These are phyloP conservation scores for Hesperophylax magnus DNA, from an alignment of 1,140 invertebrate genomes.

Conservation along the genomic window DNA sequence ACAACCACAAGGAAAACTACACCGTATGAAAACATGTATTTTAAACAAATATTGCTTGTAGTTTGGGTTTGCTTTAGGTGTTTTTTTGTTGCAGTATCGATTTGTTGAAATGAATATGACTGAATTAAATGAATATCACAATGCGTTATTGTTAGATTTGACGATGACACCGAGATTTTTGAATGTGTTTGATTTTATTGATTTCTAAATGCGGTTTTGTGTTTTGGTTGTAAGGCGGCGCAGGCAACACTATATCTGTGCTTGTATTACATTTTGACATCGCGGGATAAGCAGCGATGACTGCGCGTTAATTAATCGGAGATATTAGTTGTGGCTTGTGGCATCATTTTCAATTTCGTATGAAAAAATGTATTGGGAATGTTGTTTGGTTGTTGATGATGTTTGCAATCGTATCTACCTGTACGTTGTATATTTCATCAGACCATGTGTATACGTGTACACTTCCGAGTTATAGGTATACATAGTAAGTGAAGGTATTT, in stretches of 20 bases:
- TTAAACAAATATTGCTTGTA: neutral
- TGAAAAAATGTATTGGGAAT: no score
- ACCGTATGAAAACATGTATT: neutral
- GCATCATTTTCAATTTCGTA: no score
- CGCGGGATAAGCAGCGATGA: neutral
- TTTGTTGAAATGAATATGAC: constrained; percentile 31
- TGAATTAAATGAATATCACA: constrained; percentile 23
- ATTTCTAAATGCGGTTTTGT: constrained; percentile 21
- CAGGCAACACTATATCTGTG: no score
- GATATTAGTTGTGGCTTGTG: no score
- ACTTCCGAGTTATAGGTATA: no score
- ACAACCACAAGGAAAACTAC: neutral
- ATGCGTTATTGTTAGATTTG: constrained; percentile 40
- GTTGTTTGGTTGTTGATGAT: no score
- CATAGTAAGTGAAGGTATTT: no score
- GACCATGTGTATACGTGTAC: no score
- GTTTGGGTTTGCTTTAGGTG: neutral
- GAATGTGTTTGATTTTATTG: constrained; percentile 32
- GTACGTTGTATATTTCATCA: no score
- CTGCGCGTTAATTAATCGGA: neutral
- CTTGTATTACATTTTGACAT: neutral
- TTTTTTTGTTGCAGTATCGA: neutral
- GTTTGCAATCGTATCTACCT: no score
- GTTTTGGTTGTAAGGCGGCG: neutral
- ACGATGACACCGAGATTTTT: constrained; percentile 26